These are phyloP conservation scores for Drosophila nr. fundita DNA, from an alignment of 2,888 invertebrate species.

Conservation along the genomic window DNA sequence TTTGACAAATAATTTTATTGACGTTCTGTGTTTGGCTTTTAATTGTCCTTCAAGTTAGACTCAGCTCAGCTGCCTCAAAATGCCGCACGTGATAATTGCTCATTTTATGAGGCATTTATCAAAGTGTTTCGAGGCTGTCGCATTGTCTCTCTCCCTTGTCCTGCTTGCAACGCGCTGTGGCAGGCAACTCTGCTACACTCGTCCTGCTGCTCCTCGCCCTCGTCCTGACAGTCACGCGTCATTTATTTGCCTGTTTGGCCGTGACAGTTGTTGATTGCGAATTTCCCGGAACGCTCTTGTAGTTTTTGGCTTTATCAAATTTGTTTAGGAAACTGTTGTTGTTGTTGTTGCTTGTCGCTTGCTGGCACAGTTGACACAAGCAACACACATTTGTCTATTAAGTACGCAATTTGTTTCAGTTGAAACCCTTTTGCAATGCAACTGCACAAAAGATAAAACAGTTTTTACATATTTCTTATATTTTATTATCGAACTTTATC, in stretches of 20 bases:
- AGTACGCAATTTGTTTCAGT: background rate
- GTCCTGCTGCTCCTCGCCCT: background rate
- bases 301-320: constrained; percentile 23
- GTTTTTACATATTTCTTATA: background rate
- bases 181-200: constrained; percentile 9
- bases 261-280: constrained; percentile 74
- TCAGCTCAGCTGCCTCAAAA: constrained; percentile 40
- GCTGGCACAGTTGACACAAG: background rate
- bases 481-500: background rate
- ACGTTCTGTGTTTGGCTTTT: constrained; percentile 77
- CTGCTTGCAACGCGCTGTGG: constrained; percentile 54
- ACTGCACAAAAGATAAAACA: background rate
- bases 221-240: constrained; percentile 69
- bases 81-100: constrained; percentile 80
- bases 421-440: background rate
- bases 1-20: constrained; percentile 83
- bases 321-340: constrained; percentile 22
- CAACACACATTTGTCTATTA: background rate
- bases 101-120: constrained; percentile 81
- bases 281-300: constrained; percentile 39
- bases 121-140: constrained; percentile 56
- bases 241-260: constrained; percentile 71
- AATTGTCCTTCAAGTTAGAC: constrained; percentile 64
- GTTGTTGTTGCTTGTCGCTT: background rate
- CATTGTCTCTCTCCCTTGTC: constrained; percentile 20